phyloP scores from a whole-genome alignment of 2,888 invertebrate genomes.

The Euspilapteryx auroguttella region DNA sequence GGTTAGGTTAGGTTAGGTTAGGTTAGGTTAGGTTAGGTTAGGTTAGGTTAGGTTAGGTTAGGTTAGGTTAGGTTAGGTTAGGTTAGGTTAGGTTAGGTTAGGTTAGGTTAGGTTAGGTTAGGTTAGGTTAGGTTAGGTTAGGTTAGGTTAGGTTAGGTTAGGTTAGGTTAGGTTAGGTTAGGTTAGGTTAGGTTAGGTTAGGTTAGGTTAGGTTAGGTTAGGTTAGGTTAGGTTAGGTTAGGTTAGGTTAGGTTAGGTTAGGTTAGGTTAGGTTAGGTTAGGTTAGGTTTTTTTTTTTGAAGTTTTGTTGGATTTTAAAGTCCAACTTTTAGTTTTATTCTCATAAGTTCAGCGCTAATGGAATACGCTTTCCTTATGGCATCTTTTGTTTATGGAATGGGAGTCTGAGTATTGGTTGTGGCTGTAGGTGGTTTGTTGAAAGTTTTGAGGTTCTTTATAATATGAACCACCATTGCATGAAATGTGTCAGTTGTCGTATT shows the following conservation, averaged over 20 bases:
- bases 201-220: slow-evolving; percentile 4
- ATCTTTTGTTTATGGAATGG: no score
- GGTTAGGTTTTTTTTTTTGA: no score
- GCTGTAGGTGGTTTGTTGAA: no score
- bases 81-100: slow-evolving; percentile 4
- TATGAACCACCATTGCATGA: no score
- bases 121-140: slow-evolving; percentile 4
- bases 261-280: slow-evolving; percentile 4
- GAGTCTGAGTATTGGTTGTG: no score
- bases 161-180: slow-evolving; percentile 4
- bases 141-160: slow-evolving; percentile 4
- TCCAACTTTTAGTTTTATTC: no score
- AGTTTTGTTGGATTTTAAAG: no score
- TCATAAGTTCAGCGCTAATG: no score
- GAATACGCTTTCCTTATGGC: no score
- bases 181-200: slow-evolving; percentile 4
- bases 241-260: slow-evolving; percentile 4
- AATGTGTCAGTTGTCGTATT: no score
- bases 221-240: slow-evolving; percentile 4
- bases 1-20: slow-evolving; percentile 8
- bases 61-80: slow-evolving; percentile 4
- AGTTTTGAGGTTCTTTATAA: no score
- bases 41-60: slow-evolving; percentile 7
- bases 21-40: slow-evolving; percentile 6
- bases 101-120: slow-evolving; percentile 4